A percentile compares a stretch with the other conserved stretches of the same genome.
phyloP scores from a whole-genome alignment of 2,797 vertebrate species.

The Pangasius macronema region DNA sequence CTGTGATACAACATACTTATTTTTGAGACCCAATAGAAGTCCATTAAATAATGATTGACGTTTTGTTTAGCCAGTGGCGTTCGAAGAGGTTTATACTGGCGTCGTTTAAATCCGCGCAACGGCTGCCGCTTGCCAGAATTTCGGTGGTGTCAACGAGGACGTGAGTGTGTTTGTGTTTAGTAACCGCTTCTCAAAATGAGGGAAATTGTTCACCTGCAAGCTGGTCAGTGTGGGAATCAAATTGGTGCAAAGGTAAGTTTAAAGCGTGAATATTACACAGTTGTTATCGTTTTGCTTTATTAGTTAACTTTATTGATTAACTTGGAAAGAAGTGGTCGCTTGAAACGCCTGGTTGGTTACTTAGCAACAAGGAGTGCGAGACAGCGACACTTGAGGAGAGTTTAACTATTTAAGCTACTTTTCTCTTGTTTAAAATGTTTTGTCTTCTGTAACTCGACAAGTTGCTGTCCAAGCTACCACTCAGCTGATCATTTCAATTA shows the following conservation, averaged over 20 bases:
- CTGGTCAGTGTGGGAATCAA: constrained; percentile 78
- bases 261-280: not conserved
- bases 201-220: constrained; percentile 77
- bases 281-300: not conserved
- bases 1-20: not conserved
- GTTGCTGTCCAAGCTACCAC: not conserved
- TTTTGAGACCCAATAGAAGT: constrained; percentile 37
- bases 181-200: constrained; percentile 63
- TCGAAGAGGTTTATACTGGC: not conserved
- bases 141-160: not conserved
- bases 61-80: constrained; percentile 36
- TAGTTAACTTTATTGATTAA: not conserved
- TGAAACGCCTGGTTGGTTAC: not conserved
- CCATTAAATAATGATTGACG: constrained; percentile 38
- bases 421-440: not conserved
- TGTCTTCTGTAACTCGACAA: not conserved
- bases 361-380: not conserved
- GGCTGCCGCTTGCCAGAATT: not conserved
- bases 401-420: not conserved
- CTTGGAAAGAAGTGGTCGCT: not conserved
- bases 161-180: not conserved
- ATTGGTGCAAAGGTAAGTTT: constrained; percentile 76
- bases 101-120: constrained; percentile 19
- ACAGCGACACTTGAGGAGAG: too few species aligned
- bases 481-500: not conserved